Base-by-base conservation (phyloP, 2,888 invertebrate species). In the Eilema griseolum region DNA sequence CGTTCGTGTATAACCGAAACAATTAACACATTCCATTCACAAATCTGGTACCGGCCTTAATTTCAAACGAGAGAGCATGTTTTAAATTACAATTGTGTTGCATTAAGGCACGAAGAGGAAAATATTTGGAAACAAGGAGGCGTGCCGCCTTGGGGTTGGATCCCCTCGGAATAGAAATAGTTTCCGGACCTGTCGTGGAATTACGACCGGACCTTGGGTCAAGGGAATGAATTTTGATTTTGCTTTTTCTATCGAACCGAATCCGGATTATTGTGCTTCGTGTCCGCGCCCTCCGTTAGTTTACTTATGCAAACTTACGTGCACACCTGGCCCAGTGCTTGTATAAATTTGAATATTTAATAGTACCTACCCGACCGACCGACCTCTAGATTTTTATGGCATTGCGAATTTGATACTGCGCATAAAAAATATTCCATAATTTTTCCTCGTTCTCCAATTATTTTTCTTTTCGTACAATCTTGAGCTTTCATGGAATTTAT, bases 151-250 rank as follows among this genome's bases (percentile, higher is more conserved):
- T 83, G 85, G 89, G 92, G 89, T 89, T 83, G 84, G 77, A 88
- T 87, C 92, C 93, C 92, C 86, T 88, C 86, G 81, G 91, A 92
- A 93, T 92, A 88, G 92, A 90, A 94, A 94, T 94, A 94, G 94
- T 92, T 93, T 93, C 90, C 89, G 90, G 87, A 80, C 84, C 85
- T 83, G 80, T 80, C 83, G 77, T 85, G 86, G 88, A 92, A 92
- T 93, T 93, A 92, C 91, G 89, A 84, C 82, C 87, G 83, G 75
- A 64, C 77, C 83, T 75, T 80, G 90, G 92, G 93, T 92, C 92
- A 92, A 86, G 86, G 88, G 89, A 92, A 93, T 93, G 93, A 94
- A 94, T 94, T 94, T 92, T 91, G 92, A 93, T 93, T 93, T 89
- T 87, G 91, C 86, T 91, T 91, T 93, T 92, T 91, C 92, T 89